phyloP scores from a whole-genome alignment of 2,797 vertebrate genomes.

The Phoebastria nigripes region DNA sequence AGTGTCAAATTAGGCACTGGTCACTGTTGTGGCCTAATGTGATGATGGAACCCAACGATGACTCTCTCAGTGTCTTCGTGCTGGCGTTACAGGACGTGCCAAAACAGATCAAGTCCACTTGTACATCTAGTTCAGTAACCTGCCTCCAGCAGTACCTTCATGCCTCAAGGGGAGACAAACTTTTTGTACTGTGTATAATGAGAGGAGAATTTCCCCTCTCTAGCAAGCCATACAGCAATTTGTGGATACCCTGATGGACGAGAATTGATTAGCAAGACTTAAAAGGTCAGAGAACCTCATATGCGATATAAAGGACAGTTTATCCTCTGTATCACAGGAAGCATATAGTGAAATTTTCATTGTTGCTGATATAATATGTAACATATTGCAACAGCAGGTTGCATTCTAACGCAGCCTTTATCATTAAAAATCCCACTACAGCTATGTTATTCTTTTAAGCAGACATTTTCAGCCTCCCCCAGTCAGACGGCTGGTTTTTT shows the following conservation, averaged over 20 bases:
- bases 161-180: constrained; percentile 28
- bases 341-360: neutral
- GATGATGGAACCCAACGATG: rapidly evolving
- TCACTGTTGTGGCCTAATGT: neutral
- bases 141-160: constrained; percentile 1
- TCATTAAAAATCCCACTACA: neutral
- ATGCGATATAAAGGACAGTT: neutral
- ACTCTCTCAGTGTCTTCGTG: neutral
- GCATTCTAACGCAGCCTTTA: neutral
- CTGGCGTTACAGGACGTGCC: neutral
- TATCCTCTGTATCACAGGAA: neutral
- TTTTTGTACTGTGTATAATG: neutral
- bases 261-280: constrained; percentile 21
- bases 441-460: neutral
- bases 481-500: rapidly evolving
- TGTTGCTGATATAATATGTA: neutral
- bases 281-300: constrained; percentile 16
- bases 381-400: neutral
- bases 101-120: constrained; percentile 25
- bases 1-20: neutral
- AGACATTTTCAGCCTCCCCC: neutral
- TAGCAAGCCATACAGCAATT: neutral
- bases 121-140: neutral
- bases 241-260: constrained; percentile 4
- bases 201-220: constrained; percentile 14